Evolutionary conservation across 2,797 vertebrate genomes (phyloP).

Genomic region (Cetoscarus ocellatus): DNA sequence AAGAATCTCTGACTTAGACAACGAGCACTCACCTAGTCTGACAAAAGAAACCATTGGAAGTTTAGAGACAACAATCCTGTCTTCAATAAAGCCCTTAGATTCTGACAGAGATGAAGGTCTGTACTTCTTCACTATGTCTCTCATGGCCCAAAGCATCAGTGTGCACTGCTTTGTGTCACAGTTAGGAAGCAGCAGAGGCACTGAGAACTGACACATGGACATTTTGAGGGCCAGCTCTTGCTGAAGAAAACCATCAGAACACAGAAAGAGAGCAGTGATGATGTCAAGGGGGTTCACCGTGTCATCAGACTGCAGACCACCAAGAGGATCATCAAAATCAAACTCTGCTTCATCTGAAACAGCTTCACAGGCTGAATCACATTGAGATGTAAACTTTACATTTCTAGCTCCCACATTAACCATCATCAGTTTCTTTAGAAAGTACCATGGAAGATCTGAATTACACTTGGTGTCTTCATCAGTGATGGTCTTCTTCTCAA

Average conservation of each 20-base stretch:
- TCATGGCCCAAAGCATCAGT: constrained; percentile 88
- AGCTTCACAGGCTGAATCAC: constrained; percentile 8
- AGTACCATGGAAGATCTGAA: constrained; percentile 69
- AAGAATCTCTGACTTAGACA: constrained; percentile 87
- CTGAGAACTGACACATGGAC: constrained; percentile 89
- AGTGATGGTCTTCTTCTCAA: constrained; percentile 54
- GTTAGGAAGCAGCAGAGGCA: constrained; percentile 85
- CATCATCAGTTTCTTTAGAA: constrained; percentile 80
- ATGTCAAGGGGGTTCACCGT: constrained; percentile 81
- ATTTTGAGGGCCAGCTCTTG: constrained; percentile 88
- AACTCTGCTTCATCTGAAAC: not conserved
- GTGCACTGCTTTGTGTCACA: constrained; percentile 66
- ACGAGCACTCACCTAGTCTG: constrained; percentile 73
- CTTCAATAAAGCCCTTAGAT: constrained; percentile 78
- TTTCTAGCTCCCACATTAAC: constrained; percentile 76
- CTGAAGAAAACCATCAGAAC: constrained; percentile 84
- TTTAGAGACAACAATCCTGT: constrained; percentile 73
- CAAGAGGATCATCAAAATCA: constrained; percentile 9
- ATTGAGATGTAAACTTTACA: constrained; percentile 17
- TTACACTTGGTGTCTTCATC: constrained; percentile 52
- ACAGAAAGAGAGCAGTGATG: constrained; percentile 84
- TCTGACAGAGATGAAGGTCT: constrained; percentile 76
- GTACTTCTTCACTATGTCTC: constrained; percentile 85
- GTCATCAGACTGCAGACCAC: not conserved
- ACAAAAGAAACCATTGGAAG: constrained; percentile 80